Percentiles rank a stretch among this genome's conserved stretches.
phyloP scores from a whole-genome alignment of 2,113 vertebrate species.

The Gymnogyps californianus region DNA sequence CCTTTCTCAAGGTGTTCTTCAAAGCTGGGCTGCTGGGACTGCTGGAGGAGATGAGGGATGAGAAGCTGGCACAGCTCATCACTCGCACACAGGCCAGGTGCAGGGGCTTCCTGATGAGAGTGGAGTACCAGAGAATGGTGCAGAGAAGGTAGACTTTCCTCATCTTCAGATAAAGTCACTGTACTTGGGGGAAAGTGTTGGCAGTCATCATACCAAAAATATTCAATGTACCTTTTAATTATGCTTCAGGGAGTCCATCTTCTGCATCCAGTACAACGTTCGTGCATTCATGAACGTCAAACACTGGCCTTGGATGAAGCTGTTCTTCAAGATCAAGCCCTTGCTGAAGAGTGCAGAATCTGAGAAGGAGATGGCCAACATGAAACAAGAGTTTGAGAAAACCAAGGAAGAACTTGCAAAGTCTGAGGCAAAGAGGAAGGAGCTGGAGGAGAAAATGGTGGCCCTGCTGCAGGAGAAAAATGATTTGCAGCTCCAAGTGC shows the following conservation, averaged over 20 bases:
- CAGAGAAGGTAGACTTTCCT: conserved; percentile 73
- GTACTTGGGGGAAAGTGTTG: not conserved
- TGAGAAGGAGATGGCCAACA: conserved; percentile 84
- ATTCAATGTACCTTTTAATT: not conserved
- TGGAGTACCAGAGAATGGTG: conserved; percentile 85
- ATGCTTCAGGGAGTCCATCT: conserved; percentile 74
- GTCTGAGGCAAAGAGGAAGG: conserved; percentile 77
- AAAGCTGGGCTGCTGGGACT: conserved; percentile 87
- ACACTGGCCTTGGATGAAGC: conserved; percentile 79
- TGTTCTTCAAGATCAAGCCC: conserved; percentile 83
- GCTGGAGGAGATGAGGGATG: conserved; percentile 91
- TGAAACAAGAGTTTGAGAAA: conserved; percentile 81
- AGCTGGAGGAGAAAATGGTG: conserved; percentile 86
- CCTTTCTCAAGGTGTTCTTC: conserved; percentile 83
- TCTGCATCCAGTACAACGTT: conserved; percentile 81
- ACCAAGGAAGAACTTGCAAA: conserved; percentile 77
- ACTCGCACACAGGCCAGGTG: conserved; percentile 72
- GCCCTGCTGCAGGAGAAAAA: conserved; percentile 85
- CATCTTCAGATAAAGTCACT: not conserved
- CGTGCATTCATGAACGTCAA: conserved; percentile 85
- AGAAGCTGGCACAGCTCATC: conserved; percentile 81
- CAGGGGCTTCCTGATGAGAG: conserved; percentile 62
- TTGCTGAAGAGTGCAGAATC: conserved; percentile 81
- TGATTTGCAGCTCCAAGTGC: conserved; percentile 85
- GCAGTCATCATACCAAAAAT: not conserved